Evolutionary conservation across 2,888 invertebrate genomes (phyloP).

Genomic region (Acrocyrtus sp.): DNA sequence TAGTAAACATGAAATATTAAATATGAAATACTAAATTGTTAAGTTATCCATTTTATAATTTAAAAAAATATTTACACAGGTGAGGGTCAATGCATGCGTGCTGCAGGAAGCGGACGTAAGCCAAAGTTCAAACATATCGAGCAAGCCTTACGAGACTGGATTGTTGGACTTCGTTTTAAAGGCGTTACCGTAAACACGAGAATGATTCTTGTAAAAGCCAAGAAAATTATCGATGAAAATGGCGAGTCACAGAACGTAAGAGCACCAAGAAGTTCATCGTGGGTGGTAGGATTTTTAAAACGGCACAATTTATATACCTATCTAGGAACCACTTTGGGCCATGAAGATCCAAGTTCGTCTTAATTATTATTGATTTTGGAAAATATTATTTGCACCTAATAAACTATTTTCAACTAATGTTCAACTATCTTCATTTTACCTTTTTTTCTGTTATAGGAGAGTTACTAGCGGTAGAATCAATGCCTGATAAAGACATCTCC

Average conservation of each 20-base stretch:
- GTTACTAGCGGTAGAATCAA: too few species aligned
- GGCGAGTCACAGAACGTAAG: neutral
- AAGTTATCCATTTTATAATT: too few species aligned
- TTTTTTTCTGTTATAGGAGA: too few species aligned
- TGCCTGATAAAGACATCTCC: too few species aligned
- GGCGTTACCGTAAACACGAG: constrained; percentile 8
- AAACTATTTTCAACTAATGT: too few species aligned
- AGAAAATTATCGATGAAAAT: neutral
- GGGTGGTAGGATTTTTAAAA: constrained; percentile 22
- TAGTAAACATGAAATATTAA: too few species aligned
- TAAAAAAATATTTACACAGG: constrained; percentile 20
- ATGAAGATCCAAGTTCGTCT: constrained; percentile 33
- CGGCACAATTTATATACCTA: constrained; percentile 15
- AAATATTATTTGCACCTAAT: too few species aligned
- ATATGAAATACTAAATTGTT: too few species aligned
- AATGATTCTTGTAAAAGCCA: constrained; percentile 28
- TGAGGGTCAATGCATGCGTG: constrained; percentile 3
- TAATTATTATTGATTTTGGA: too few species aligned
- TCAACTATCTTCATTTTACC: too few species aligned
- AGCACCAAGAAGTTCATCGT: neutral
- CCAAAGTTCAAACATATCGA: constrained; percentile 20
- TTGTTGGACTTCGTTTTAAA: constrained; percentile 11
- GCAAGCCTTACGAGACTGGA: constrained; percentile 22
- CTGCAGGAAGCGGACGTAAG: constrained; percentile 15
- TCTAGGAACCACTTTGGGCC: constrained; percentile 14